These are phyloP conservation scores for Oryzias melastigma DNA, from an alignment of 2,113 vertebrate genomes.

Conservation along the genomic window DNA sequence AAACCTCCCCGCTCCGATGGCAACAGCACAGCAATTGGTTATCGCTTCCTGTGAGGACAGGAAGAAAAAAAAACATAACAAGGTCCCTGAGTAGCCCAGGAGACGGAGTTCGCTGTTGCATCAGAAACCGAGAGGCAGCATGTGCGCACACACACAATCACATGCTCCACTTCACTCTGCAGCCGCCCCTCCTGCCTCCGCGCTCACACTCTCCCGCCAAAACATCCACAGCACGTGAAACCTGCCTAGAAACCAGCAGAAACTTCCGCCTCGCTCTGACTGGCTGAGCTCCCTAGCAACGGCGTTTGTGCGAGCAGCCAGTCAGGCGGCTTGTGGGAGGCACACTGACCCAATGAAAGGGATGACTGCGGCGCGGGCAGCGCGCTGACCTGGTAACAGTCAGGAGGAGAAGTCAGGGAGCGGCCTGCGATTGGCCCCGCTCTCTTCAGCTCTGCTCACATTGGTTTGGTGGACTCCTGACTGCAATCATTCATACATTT, in stretches of 20 bases:
- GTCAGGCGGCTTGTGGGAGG: constrained; percentile 66
- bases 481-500: constrained; percentile 81
- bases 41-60: constrained; percentile 77
- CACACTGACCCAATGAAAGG: constrained; percentile 82
- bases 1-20: constrained; percentile 80
- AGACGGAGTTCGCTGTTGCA: constrained; percentile 79
- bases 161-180: constrained; percentile 77
- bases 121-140: constrained; percentile 79
- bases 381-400: constrained; percentile 83
- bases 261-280: constrained; percentile 71
- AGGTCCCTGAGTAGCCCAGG: constrained; percentile 75
- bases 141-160: constrained; percentile 64
- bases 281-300: constrained; percentile 81
- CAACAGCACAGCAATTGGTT: constrained; percentile 85
- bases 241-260: constrained; percentile 80
- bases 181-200: constrained; percentile 46
- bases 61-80: constrained; percentile 75
- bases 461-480: constrained; percentile 58
- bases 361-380: constrained; percentile 69
- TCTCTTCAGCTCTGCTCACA: constrained; percentile 35
- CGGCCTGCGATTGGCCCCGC: constrained; percentile 52
- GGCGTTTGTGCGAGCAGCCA: constrained; percentile 73
- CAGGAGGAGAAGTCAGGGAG: constrained; percentile 69
- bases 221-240: constrained; percentile 77
- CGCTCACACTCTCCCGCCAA: constrained; percentile 73